Evolutionary conservation across 2,888 invertebrate genomes (phyloP), one percentile per base, ranked within the genome.

Genomic region (Adelphocoris suturalis): DNA sequence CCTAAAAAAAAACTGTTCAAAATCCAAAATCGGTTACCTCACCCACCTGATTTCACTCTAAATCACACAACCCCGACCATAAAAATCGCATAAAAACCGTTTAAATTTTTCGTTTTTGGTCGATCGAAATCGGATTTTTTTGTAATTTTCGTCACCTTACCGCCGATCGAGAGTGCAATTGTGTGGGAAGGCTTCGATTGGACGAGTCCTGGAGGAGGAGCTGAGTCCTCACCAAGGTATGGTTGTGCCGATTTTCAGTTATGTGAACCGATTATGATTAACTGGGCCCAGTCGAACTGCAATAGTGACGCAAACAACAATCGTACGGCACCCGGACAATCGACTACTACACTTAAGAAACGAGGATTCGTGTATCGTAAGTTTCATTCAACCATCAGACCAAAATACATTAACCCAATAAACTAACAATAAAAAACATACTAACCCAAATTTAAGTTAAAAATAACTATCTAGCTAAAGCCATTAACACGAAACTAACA

Each of bases 291-390:
- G 78, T 89, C 89, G 85, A 90, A 91, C 89, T 91, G 91, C 90
- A 90, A 86, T 85, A 91, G 91, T 90, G 91, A 91, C 91, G 91
- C 91, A 47, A 91, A 91, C 90, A 91, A 91, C 90, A 91, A 91
- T 76, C 90, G 89, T 78, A 90, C 90, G 57, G 90, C 52, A 76
- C 90, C 78, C 14, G 89, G 78, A 28, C 89, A 89, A 28, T 86
- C 84, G 68, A 55, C 76, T 86, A 80, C 86, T 89, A 52, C 91
- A 57, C 89, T 81, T 89, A 91, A 91, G 89, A 91, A 91, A 89
- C 89, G 90, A 91, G 90, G 90, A 90, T 91, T 90, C 90, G 91
- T 76, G 88, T 91, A 89, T 91, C 90, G 91, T 91, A 91, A 91
- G 91, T 91, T 47, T 61, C 13, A 19, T 11, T 28, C 68, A 7